Conservation (phyloP, 2,797 vertebrate genomes). For the Carduelis carduelis region DNA sequence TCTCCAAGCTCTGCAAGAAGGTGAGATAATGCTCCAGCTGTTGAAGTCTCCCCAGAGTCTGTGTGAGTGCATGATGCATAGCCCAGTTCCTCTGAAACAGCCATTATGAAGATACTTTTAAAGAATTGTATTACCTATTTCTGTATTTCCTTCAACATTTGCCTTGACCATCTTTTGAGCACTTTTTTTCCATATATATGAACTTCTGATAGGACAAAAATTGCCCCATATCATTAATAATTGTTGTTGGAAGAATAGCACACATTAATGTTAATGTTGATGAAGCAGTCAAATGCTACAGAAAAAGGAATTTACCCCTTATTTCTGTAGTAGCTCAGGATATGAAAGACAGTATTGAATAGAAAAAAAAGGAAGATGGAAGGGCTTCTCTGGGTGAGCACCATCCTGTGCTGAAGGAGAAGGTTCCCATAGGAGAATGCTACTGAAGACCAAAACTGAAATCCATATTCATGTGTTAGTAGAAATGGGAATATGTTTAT, state of each 20-base stretch:
- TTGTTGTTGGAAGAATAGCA: rapidly evolving
- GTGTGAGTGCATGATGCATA: no score
- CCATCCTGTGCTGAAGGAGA: background rate
- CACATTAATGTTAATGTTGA: rapidly evolving
- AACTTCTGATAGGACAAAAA: background rate
- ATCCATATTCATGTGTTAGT: rapidly evolving
- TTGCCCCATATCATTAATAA: background rate
- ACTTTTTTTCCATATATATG: rapidly evolving
- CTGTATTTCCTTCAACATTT: background rate
- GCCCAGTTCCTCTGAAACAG: background rate
- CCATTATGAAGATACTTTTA: rapidly evolving
- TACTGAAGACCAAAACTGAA: background rate
- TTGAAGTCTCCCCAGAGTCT: background rate
- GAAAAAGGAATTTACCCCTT: background rate
- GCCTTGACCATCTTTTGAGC: background rate
- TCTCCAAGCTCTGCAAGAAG: background rate
- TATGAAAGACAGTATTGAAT: background rate
- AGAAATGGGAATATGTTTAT: background rate
- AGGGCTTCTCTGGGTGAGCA: background rate
- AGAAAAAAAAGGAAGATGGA: background rate
- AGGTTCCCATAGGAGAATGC: rapidly evolving
- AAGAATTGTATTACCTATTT: background rate
- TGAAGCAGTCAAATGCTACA: background rate
- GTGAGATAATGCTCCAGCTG: rapidly evolving
- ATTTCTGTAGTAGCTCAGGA: background rate